Conservation (phyloP, 2,888 invertebrate genomes). For the Trypoxylon attenuatum region DNA sequence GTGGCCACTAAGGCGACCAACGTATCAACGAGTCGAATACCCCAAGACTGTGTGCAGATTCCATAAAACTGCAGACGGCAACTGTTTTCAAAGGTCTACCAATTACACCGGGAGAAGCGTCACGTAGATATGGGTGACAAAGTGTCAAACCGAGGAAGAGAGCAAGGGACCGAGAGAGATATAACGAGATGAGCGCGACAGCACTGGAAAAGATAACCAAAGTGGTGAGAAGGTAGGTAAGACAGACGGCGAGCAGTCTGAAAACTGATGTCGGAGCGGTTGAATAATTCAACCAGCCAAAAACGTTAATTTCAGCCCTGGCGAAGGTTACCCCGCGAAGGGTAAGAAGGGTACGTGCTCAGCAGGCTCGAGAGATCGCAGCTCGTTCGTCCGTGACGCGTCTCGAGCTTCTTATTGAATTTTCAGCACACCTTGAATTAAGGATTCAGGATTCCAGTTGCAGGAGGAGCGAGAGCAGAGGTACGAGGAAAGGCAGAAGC, state of each 20-base stretch:
- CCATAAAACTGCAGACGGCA: too few species aligned
- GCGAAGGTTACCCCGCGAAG: too few species aligned
- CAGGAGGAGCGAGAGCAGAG: not conserved
- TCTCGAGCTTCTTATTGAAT: slow-evolving; percentile 44
- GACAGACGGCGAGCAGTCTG: not conserved
- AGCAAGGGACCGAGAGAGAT: not conserved
- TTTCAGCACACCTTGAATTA: slow-evolving; percentile 41
- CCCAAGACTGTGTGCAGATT: too few species aligned
- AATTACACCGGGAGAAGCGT: too few species aligned
- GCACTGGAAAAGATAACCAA: not conserved
- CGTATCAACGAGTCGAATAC: too few species aligned
- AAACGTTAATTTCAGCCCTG: slow-evolving; percentile 57
- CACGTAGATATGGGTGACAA: too few species aligned
- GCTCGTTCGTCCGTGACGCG: slow-evolving; percentile 27
- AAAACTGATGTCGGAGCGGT: slow-evolving; percentile 13
- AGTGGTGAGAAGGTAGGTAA: slow-evolving; percentile 16
- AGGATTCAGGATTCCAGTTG: slow-evolving; percentile 32
- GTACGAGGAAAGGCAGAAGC: not conserved
- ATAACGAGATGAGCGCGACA: not conserved
- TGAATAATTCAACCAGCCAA: slow-evolving; percentile 53
- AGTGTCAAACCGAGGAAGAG: too few species aligned
- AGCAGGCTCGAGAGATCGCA: slow-evolving; percentile 7
- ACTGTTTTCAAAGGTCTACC: too few species aligned
- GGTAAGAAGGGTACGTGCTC: slow-evolving; percentile 7
- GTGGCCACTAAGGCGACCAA: too few species aligned